Evolutionary conservation across 1,140 invertebrate species (phyloP).

Genomic region (Phymastichus coffea): DNA sequence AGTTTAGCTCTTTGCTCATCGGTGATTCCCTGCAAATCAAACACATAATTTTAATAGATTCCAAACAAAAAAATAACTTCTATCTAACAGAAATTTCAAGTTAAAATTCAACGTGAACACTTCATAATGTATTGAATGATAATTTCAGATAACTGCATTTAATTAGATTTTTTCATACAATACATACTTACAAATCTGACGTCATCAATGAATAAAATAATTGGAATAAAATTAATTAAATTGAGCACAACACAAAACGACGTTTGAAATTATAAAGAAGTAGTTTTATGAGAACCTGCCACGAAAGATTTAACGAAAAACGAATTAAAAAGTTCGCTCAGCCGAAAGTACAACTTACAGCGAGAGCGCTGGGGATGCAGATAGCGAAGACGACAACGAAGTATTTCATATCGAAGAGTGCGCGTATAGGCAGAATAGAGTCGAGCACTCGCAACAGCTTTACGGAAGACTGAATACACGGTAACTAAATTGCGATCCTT

Average conservation of each 20-base stretch:
- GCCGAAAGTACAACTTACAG: slow-evolving; percentile 23
- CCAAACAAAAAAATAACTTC: background rate
- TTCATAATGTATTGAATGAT: no score
- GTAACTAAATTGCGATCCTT: background rate
- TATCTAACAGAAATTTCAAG: no score
- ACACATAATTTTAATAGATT: background rate
- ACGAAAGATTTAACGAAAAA: no score
- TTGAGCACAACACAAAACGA: no score
- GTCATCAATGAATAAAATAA: background rate
- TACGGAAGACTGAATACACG: slow-evolving; percentile 4
- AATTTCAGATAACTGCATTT: background rate
- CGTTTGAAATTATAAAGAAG: no score
- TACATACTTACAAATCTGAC: background rate
- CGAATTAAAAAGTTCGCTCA: slow-evolving; percentile 4
- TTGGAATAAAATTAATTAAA: slow-evolving; percentile 9
- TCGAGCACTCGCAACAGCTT: background rate
- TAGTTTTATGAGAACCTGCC: no score
- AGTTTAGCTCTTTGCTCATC: slow-evolving; percentile 40
- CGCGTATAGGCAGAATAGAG: background rate
- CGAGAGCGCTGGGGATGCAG: slow-evolving; percentile 35
- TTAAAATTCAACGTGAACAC: no score
- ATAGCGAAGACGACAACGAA: slow-evolving; percentile 32
- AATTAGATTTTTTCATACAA: background rate
- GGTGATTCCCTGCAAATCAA: slow-evolving; percentile 31
- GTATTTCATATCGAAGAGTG: slow-evolving; percentile 31